Conservation (phyloP, 2,888 invertebrate genomes). For the Drosophila anomelani region DNA sequence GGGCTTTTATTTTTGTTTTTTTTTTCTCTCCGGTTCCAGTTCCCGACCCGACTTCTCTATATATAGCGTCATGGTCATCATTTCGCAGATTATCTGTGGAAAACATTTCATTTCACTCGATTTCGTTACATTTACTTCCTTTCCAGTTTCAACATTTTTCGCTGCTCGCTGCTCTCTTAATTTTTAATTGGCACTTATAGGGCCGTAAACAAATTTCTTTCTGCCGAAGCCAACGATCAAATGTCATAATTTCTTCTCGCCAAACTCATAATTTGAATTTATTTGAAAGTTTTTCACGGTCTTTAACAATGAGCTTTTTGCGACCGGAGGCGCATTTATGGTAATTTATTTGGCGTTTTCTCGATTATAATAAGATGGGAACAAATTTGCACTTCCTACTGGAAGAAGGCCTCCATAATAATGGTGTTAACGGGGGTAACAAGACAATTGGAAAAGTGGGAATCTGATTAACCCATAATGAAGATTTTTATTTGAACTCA, state of each 20-base stretch:
- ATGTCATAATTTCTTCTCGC: slow-evolving; percentile 66
- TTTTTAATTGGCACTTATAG: slow-evolving; percentile 70
- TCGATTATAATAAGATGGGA: slow-evolving; percentile 12
- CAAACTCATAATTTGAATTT: slow-evolving; percentile 50
- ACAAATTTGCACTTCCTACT: slow-evolving; percentile 29
- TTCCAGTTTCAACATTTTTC: slow-evolving; percentile 21
- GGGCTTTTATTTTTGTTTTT: slow-evolving; percentile 27
- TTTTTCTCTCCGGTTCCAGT: slow-evolving; percentile 3
- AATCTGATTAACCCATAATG: slow-evolving; percentile 6
- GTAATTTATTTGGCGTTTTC: slow-evolving; percentile 16
- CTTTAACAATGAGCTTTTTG: slow-evolving; percentile 29
- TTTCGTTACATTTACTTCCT: slow-evolving; percentile 70
- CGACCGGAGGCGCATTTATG: slow-evolving; percentile 22
- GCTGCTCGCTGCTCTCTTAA: slow-evolving; percentile 45
- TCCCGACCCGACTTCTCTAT: slow-evolving; percentile 34
- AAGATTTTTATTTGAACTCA: slow-evolving; percentile 4
- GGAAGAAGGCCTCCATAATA: slow-evolving; percentile 11
- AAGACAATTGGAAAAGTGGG: slow-evolving; percentile 9
- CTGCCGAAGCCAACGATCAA: slow-evolving; percentile 52
- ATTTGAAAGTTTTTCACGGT: slow-evolving; percentile 59
- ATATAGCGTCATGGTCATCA: slow-evolving; percentile 70
- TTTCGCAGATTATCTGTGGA: slow-evolving; percentile 69
- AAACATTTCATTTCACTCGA: slow-evolving; percentile 47
- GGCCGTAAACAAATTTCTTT: slow-evolving; percentile 70
- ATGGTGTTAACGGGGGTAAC: slow-evolving; percentile 5